Percentiles rank a stretch among this genome's conserved stretches.
Conservation (phyloP, 2,888 invertebrate genomes). For the Tipula helvola region DNA sequence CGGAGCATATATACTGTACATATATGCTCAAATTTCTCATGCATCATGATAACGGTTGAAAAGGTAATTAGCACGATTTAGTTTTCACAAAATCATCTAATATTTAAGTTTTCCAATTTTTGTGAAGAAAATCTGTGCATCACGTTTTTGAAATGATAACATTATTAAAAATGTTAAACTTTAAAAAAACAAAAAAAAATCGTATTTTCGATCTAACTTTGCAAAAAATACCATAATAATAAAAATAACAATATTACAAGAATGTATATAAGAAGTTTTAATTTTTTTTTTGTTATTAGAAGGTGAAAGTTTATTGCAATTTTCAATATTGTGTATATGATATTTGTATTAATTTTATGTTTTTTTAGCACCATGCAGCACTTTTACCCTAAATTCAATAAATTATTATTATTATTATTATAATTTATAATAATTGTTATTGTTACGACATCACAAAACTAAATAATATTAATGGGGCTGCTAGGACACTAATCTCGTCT, state of each 20-base stretch:
- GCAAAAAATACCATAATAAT: neutral
- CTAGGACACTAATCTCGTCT: neutral
- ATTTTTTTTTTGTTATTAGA: neutral
- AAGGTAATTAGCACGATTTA: neutral
- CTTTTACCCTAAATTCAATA: neutral
- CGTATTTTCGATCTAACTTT: neutral
- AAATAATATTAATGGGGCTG: neutral
- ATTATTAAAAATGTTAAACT: neutral
- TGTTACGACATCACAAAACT: neutral
- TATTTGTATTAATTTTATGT: neutral
- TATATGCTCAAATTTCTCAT: neutral
- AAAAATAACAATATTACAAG: neutral
- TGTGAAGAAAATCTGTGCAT: neutral
- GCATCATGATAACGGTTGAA: neutral
- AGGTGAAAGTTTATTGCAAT: slow-evolving; percentile 4
- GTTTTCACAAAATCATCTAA: neutral
- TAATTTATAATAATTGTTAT: neutral
- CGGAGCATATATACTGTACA: too few relatives aligned
- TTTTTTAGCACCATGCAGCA: neutral
- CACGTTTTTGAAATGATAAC: neutral
- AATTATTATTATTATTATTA: neutral
- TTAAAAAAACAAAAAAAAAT: neutral
- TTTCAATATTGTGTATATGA: neutral
- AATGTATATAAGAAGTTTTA: neutral
- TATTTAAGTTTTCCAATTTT: neutral